phyloP scores from a whole-genome alignment of 2,113 vertebrate genomes.

The Cryptomyrus ogoouensis region DNA sequence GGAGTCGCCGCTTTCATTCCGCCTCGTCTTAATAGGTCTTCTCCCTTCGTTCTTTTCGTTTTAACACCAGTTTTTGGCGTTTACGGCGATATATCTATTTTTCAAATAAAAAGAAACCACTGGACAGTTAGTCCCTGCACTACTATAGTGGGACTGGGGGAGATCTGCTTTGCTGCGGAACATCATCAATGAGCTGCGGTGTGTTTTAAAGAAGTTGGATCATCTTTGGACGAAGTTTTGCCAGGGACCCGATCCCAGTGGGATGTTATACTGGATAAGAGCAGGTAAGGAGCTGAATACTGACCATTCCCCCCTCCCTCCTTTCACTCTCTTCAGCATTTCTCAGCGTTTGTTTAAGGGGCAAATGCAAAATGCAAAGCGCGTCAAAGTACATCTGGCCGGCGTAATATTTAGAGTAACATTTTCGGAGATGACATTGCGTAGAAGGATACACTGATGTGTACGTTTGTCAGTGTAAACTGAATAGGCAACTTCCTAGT shows the following conservation, averaged over 20 bases:
- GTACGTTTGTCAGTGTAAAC: background rate
- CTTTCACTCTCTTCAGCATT: background rate
- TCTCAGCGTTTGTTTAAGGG: background rate
- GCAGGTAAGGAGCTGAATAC: constrained; percentile 30
- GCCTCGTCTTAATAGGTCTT: constrained; percentile 1
- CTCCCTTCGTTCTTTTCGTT: background rate
- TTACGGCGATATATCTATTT: background rate
- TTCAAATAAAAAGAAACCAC: background rate
- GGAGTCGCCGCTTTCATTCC: constrained; percentile 20
- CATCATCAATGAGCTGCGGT: constrained; percentile 9
- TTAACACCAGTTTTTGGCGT: background rate
- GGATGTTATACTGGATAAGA: constrained; percentile 29
- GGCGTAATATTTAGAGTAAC: background rate
- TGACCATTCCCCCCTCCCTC: background rate
- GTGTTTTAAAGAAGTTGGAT: constrained; percentile 27
- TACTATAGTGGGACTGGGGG: constrained; percentile 7
- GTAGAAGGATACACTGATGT: background rate
- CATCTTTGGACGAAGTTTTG: constrained; percentile 33
- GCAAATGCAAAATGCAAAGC: background rate
- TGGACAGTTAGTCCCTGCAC: background rate
- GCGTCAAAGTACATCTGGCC: background rate
- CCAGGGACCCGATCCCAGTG: constrained; percentile 14
- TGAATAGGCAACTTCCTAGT: background rate
- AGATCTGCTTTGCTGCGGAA: constrained; percentile 17
- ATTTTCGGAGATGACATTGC: background rate